Evolutionary conservation across 1,140 invertebrate genomes (phyloP), one percentile per base, ranked within the genome.

Genomic region (Bombus balteatus): DNA sequence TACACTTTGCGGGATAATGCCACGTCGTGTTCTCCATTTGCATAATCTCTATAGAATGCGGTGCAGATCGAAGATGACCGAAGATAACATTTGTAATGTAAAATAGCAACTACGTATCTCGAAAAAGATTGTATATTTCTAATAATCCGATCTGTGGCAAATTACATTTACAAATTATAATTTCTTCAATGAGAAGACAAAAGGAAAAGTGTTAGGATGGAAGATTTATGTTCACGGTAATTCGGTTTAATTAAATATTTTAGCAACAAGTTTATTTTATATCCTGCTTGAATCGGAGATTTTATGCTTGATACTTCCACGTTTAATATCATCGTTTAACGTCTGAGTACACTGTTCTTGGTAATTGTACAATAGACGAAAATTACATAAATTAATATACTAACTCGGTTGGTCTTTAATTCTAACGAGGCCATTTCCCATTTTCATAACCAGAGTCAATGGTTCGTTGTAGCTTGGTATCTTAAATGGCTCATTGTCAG

Each of bases 31-130:
- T 59, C 32, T 53, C 47, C 22, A 81, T 87, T 87, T 81, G 83
- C 86, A 87, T 87, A 87, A 87, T 85, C 83, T 78, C 28, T 34
- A 73, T 37, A 59, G 53, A 74, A 83, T 39, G 41, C 71, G 37
- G 43, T 10, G 59, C 32, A 37, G 78, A 57, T 81, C 43, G 77
- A 28, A 47, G 77, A 81, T 85, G 37, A 80, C 22, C 70, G 18
- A 1, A 53, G 82, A 84, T 84, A 79, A 41, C 41, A 62, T 72
- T 79, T 79, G 28, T 65, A 71, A 84, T 62, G 75, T 47, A 62
- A 84, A 84, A 53, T 43, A 84, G 75, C n/a, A 71, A 71, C 66
- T 28, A 15, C 22, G 66, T 34, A 34, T 28, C 74, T 43, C 34
- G 43, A 71, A 47, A 22, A 43, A 13, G 22, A 28, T 13, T 62